A percentile compares a stretch with the other conserved stretches of the same genome.
Evolutionary conservation across 2,797 vertebrate species (phyloP).

Genomic region (Pseudomugil gertrudae): DNA sequence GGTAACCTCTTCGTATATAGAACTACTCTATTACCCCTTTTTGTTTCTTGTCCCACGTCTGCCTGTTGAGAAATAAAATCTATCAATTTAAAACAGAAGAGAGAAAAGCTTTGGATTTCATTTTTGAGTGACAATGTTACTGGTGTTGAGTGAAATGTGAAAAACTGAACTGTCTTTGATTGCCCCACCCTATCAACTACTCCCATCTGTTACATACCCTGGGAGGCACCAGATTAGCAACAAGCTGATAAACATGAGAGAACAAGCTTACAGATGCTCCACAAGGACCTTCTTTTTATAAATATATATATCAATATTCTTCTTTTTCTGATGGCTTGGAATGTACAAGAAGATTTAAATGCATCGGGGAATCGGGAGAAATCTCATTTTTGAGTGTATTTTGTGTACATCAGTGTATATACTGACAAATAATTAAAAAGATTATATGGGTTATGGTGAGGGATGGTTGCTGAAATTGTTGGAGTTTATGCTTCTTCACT

Average conservation of each 20-base stretch:
- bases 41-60: constrained; percentile 72
- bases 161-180: constrained; percentile 55
- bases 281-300: constrained; percentile 57
- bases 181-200: constrained; percentile 42
- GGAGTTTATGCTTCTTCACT: constrained; percentile 68
- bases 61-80: constrained; percentile 78
- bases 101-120: constrained; percentile 64
- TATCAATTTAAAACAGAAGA: constrained; percentile 65
- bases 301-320: constrained; percentile 48
- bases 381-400: constrained; percentile 87
- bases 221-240: constrained; percentile 58
- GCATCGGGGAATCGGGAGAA: constrained; percentile 58
- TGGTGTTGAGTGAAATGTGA: constrained; percentile 66
- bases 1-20: constrained; percentile 67
- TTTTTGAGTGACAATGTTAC: constrained; percentile 64
- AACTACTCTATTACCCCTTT: constrained; percentile 63
- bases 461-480: constrained; percentile 57
- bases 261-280: constrained; percentile 59
- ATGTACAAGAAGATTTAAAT: constrained; percentile 79
- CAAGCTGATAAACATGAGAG: constrained; percentile 51
- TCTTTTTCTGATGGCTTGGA: constrained; percentile 81
- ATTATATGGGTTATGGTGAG: constrained; percentile 76
- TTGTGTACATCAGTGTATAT: constrained; percentile 90
- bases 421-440: constrained; percentile 83
- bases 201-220: constrained; percentile 68